Evolutionary conservation across 2,888 invertebrate genomes (phyloP).

Genomic region (Hololepta plana): DNA sequence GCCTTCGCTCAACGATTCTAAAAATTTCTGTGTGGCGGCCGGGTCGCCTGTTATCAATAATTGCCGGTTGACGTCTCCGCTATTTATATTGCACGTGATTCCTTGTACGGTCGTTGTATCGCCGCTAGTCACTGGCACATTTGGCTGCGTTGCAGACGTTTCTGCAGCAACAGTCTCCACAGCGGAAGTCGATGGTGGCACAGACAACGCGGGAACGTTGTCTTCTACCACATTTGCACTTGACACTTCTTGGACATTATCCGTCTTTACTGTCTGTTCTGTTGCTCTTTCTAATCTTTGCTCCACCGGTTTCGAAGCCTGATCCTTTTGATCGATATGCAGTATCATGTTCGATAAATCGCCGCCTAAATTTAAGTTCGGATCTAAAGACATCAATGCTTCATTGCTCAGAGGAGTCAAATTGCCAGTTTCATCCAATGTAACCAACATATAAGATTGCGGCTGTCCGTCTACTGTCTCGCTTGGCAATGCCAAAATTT

Average conservation of each 20-base stretch:
- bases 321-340: conserved; percentile 34
- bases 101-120: conserved; percentile 10
- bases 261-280: conserved; percentile 11
- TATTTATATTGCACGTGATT: conserved; percentile 15
- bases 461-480: conserved; percentile 54
- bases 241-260: no score
- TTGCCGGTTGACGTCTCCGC: conserved; percentile 20
- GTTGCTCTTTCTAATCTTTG: no score
- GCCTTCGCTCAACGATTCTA: conserved; percentile 25
- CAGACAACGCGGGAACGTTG: no score
- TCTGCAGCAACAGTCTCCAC: conserved; percentile 8
- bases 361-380: conserved; percentile 28
- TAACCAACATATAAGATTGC: conserved; percentile 54
- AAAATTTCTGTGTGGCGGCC: conserved; percentile 24
- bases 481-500: conserved; percentile 53
- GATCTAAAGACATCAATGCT: conserved; percentile 38
- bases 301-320: conserved; percentile 15
- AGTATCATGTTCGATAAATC: conserved; percentile 32
- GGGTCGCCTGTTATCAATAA: conserved; percentile 27
- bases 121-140: conserved; percentile 13
- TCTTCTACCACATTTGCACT: no score
- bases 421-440: conserved; percentile 50
- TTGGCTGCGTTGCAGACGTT: conserved; percentile 4
- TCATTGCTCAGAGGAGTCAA: conserved; percentile 55
- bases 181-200: no score